Percentiles rank a stretch among this genome's conserved stretches.
These are phyloP conservation scores for Lasioglossum zephyrum DNA, from an alignment of 2,888 invertebrate species.

Conservation along the genomic window DNA sequence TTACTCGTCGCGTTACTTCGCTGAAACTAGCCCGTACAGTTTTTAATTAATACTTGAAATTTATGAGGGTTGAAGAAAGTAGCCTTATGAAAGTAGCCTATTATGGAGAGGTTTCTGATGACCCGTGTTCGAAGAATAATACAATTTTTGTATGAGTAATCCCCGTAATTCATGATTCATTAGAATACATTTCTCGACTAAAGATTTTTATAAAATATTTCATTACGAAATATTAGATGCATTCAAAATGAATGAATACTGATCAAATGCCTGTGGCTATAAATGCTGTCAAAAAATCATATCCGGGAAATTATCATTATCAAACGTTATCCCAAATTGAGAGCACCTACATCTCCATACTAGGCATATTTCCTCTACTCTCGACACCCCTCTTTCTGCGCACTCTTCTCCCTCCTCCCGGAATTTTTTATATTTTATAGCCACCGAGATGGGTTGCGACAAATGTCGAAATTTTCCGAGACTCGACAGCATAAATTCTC, in stretches of 20 bases:
- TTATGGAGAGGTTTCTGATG: background rate
- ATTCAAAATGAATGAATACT: no score
- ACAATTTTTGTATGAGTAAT: background rate
- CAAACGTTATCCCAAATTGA: no score
- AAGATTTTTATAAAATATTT: background rate
- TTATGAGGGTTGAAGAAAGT: constrained; percentile 23
- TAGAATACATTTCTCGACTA: background rate
- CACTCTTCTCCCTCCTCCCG: background rate
- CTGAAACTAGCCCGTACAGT: constrained; percentile 27
- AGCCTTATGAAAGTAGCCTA: background rate
- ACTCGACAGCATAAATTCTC: constrained; percentile 15
- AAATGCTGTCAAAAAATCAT: no score
- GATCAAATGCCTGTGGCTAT: no score
- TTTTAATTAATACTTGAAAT: constrained; percentile 61
- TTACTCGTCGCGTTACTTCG: constrained; percentile 53
- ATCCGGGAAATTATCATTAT: no score
- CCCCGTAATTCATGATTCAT: background rate
- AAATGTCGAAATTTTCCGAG: background rate
- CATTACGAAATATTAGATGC: background rate
- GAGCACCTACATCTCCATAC: no score
- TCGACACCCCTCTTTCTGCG: background rate
- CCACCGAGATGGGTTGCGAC: background rate
- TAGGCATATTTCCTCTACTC: background rate
- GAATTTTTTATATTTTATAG: background rate
- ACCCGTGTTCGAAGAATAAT: background rate